A percentile compares a stretch with the other conserved stretches of the same genome.
These are phyloP conservation scores for Alentia gelatinosa DNA, from an alignment of 2,888 invertebrate species.

Conservation along the genomic window DNA sequence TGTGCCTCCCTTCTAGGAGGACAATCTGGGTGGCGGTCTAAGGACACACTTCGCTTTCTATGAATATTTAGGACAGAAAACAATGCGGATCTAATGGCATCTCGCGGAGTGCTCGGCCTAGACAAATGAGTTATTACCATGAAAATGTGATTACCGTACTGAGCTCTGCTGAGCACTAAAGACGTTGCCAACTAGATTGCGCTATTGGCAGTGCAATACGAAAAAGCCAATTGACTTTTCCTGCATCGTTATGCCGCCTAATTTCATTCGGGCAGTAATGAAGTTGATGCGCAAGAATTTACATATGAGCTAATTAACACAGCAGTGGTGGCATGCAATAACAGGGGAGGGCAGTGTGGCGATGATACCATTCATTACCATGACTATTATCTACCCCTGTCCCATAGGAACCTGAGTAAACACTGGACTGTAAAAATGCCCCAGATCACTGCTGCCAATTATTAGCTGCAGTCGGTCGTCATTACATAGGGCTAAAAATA, in stretches of 20 bases:
- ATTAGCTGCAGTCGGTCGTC: neutral
- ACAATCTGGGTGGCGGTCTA: neutral
- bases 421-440: no score
- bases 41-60: neutral
- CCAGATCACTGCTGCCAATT: neutral
- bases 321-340: neutral
- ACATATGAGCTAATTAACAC: constrained; percentile 16
- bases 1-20: neutral
- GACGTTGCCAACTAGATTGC: constrained; percentile 3
- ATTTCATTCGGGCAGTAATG: neutral
- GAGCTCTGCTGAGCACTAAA: neutral
- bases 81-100: neutral
- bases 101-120: neutral
- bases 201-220: neutral
- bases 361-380: neutral
- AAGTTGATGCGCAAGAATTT: neutral
- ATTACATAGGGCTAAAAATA: neutral
- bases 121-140: neutral
- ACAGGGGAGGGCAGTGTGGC: neutral
- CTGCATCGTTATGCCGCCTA: neutral
- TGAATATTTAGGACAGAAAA: neutral
- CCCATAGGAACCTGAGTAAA: neutral
- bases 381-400: neutral
- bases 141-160: neutral
- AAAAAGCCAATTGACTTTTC: constrained; percentile 19